Evolutionary conservation across 2,113 vertebrate genomes (phyloP).

Genomic region (Macquaria australasica): DNA sequence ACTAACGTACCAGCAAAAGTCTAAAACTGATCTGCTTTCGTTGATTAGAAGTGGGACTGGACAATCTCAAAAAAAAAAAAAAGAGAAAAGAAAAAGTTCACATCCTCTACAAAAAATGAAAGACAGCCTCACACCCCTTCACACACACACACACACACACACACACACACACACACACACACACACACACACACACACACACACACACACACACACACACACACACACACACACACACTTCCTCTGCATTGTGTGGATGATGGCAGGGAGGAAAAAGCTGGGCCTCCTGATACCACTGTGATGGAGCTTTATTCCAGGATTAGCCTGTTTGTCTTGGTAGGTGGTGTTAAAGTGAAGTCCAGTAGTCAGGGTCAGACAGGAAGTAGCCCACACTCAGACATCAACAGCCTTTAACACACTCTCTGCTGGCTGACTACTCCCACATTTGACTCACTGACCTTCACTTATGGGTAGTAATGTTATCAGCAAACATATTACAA

Average conservation of each 20-base stretch:
- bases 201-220: constrained; percentile 46
- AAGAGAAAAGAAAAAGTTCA: background rate
- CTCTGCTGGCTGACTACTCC: constrained; percentile 4
- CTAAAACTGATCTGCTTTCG: background rate
- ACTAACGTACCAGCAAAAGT: background rate
- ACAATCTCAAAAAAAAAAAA: background rate
- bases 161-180: constrained; percentile 39
- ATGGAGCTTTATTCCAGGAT: constrained; percentile 70
- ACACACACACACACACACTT: constrained; percentile 59
- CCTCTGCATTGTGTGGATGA: constrained; percentile 77
- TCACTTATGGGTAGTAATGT: background rate
- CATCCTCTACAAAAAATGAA: constrained; percentile 20
- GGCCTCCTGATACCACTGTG: constrained; percentile 70
- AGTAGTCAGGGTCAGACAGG: constrained; percentile 59
- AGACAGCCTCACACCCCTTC: constrained; percentile 8
- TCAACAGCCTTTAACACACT: constrained; percentile 16
- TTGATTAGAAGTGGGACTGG: constrained; percentile 8
- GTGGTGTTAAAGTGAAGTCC: constrained; percentile 39
- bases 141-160: constrained; percentile 40
- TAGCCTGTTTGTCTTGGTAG: constrained; percentile 67
- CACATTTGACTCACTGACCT: constrained; percentile 19
- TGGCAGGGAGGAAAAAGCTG: constrained; percentile 80
- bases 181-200: constrained; percentile 46
- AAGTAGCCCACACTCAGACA: constrained; percentile 39
- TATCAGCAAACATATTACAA: background rate